Base-by-base conservation (phyloP, 2,797 vertebrate genomes). In the Phataginus tricuspis region DNA sequence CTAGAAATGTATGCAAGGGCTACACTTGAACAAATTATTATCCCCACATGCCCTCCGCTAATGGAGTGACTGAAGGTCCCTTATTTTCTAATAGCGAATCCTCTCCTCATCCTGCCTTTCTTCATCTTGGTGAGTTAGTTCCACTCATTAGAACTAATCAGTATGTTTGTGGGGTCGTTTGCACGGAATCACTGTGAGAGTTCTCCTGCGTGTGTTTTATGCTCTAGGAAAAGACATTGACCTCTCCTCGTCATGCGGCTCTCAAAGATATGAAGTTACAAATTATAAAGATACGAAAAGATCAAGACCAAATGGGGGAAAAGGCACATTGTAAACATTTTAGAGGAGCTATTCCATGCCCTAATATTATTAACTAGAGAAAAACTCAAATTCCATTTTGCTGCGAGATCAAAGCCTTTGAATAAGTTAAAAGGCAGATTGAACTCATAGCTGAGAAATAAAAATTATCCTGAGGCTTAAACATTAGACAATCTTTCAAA, bases 381-480 rank as follows among this genome's bases (percentile, higher is more conserved):
- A 91, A 92, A 87, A 37, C 42, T 27, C 69, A 25, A 72, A 63
- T 39, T 71, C 66, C 93, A 49, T 90, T 92, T 55, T 51, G 71
- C 79, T 53, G 7, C 15, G 1, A 27, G 85, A 97, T 95, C 93
- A 96, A 95, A 93, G 94, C 68, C 75, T 82, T 61, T 66, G 61
- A 83, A 39, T 55, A 79, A 42, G 49, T 88, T 64, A 83, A 89
- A 94, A 96, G 74, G 78, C 91, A 95, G 86, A 55, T 16, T 82
- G 78, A 92, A 71, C 90, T 94, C 23, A 23, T 5, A 25, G 64
- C 68, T 95, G 93, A 96, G 68, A 95, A 91, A 82, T 72, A 79
- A 95, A 95, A 96, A 83, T 94, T 66, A 86, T 72, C 91, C 91
- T 0, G 16, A 79, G 92, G 74, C 92, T 95, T 89, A 95, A 86